These are phyloP conservation scores for Rhinoptilus africanus DNA, from an alignment of 2,113 vertebrate species.

Conservation along the genomic window DNA sequence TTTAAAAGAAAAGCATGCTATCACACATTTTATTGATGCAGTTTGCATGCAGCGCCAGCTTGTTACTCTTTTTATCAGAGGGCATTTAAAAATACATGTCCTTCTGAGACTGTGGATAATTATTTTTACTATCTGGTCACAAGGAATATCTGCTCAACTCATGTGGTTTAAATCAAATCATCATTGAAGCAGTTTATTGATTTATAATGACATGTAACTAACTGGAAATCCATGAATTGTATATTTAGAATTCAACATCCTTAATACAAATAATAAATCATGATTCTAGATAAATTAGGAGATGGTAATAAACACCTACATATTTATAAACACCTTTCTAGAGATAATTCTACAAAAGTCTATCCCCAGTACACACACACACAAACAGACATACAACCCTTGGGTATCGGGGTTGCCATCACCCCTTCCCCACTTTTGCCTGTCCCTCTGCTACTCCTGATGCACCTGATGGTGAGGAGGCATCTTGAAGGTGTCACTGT, in stretches of 20 bases:
- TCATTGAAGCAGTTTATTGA: neutral
- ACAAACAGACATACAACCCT: fast-evolving
- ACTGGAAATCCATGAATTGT: neutral
- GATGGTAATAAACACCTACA: neutral
- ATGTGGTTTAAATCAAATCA: neutral
- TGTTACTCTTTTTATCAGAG: neutral
- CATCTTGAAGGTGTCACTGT: fast-evolving
- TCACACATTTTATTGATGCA: neutral
- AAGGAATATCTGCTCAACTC: neutral
- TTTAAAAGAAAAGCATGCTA: neutral
- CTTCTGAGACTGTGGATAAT: neutral
- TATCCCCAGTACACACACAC: fast-evolving
- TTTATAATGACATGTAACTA: neutral
- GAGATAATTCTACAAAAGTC: neutral
- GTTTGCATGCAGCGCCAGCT: neutral
- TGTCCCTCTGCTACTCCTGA: neutral
- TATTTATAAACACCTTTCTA: neutral
- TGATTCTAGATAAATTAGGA: neutral
- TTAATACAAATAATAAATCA: neutral
- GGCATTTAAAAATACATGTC: neutral
- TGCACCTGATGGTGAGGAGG: neutral
- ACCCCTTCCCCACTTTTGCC: neutral
- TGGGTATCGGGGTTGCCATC: neutral
- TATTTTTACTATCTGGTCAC: neutral
- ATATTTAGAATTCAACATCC: neutral